Evolutionary conservation across 2,888 invertebrate species (phyloP).

Genomic region (Ligdia adustata): DNA sequence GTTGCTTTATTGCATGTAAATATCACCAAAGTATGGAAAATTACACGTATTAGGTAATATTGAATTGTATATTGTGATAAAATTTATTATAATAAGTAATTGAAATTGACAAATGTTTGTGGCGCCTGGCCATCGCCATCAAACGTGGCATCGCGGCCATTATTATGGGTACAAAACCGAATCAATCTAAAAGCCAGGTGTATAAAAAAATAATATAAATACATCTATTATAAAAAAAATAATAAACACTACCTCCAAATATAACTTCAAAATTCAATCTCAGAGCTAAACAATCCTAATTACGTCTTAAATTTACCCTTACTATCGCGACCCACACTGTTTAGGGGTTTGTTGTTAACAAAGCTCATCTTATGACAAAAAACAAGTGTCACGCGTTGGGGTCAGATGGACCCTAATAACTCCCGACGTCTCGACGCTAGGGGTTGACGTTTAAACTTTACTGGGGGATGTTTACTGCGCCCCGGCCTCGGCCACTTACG

Average conservation of each 20-base stretch:
- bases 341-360: slow-evolving; percentile 20
- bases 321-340: slow-evolving; percentile 17
- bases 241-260: background rate
- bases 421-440: slow-evolving; percentile 59
- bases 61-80: too few relatives aligned
- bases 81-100: too few relatives aligned
- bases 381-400: slow-evolving; percentile 57
- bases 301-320: slow-evolving; percentile 11
- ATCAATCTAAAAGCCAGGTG: too few relatives aligned
- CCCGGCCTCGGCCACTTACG: slow-evolving; percentile 62
- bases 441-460: slow-evolving; percentile 75
- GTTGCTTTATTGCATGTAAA: slow-evolving; percentile 12
- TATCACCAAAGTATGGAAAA: background rate
- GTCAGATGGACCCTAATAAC: slow-evolving; percentile 67
- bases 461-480: slow-evolving; percentile 67
- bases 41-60: too few relatives aligned
- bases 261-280: background rate
- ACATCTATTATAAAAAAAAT: too few relatives aligned
- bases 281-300: slow-evolving; percentile 16
- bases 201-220: too few relatives aligned
- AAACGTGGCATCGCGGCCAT: too few relatives aligned
- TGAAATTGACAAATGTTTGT: too few relatives aligned
- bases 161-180: too few relatives aligned
- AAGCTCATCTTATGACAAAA: slow-evolving; percentile 45
- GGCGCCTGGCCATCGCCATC: too few relatives aligned